Percentiles rank a stretch among this genome's conserved stretches.
phyloP scores from a whole-genome alignment of 1,140 invertebrate species.

The Brachionus sp. region DNA sequence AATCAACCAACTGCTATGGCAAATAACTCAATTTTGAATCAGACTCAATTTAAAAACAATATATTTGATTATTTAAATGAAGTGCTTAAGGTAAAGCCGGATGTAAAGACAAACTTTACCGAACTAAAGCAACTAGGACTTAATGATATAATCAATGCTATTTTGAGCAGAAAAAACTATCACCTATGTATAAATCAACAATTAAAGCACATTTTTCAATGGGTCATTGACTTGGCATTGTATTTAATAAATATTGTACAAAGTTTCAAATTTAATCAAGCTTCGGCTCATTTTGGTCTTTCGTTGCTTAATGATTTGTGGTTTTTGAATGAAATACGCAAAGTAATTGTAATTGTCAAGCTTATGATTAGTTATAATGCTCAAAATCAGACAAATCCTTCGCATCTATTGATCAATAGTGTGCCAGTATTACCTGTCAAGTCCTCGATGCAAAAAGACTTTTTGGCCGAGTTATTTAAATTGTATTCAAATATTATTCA shows the following conservation, averaged over 20 bases:
- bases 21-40: background rate
- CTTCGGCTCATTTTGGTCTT: background rate
- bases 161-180: conserved; percentile 4
- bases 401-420: background rate
- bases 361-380: background rate
- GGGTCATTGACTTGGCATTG: background rate
- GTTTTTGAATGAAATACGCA: conserved; percentile 34
- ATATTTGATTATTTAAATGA: background rate
- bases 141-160: background rate
- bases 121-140: background rate
- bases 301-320: background rate
- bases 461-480: conserved; percentile 28
- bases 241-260: conserved; percentile 28
- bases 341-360: conserved; percentile 19
- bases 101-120: background rate
- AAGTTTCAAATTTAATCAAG: background rate
- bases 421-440: conserved; percentile 28
- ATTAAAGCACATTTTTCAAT: conserved; percentile 27
- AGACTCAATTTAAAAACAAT: conserved; percentile 2
- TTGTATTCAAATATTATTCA: background rate
- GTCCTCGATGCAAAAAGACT: conserved; percentile 24
- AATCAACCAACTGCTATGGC: conserved; percentile 1
- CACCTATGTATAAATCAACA: background rate
- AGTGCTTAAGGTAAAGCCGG: background rate
- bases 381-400: background rate